Conservation (phyloP, 1,140 invertebrate species). For the Cydia splendana region DNA sequence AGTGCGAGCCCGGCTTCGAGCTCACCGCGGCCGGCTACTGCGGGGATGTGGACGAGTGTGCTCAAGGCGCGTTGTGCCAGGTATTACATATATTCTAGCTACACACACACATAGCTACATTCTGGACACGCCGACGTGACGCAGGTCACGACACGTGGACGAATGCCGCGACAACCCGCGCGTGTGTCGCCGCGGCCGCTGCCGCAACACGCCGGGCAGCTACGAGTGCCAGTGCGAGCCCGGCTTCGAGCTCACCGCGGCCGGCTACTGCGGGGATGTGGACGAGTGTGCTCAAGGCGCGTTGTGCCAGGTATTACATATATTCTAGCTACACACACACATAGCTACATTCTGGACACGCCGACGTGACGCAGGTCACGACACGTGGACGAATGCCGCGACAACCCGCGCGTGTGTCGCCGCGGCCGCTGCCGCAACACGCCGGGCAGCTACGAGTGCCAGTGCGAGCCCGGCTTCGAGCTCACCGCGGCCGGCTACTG, state of each 20-base stretch:
- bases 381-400: conserved; percentile 68
- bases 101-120: no score
- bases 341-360: no score
- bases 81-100: no score
- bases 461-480: no score
- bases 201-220: conserved; percentile 81
- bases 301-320: no score
- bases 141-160: conserved; percentile 67
- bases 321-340: no score
- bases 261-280: conserved; percentile 80
- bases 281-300: conserved; percentile 85
- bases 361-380: conserved; percentile 81
- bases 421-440: conserved; percentile 83
- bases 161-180: conserved; percentile 83
- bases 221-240: no score
- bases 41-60: conserved; percentile 90
- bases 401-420: conserved; percentile 85
- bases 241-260: no score
- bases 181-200: conserved; percentile 85
- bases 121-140: no score
- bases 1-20: no score
- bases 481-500: background rate
- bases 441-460: conserved; percentile 69
- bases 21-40: no score
- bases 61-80: conserved; percentile 52